Conservation (phyloP, 1,140 invertebrate genomes). For the Bombus ignitus region DNA sequence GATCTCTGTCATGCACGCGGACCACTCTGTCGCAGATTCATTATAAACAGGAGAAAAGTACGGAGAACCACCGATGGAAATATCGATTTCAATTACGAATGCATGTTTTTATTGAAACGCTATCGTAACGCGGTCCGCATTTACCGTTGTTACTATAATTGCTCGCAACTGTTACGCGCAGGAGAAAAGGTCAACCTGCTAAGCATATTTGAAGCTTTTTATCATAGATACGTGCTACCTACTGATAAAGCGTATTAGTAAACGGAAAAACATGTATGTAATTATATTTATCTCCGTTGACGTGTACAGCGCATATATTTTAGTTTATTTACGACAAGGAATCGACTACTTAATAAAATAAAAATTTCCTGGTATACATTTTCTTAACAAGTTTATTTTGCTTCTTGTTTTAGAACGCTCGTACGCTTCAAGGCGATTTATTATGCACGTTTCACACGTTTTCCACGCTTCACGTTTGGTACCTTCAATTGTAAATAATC, state of each 20-base stretch:
- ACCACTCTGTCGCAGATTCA: background rate
- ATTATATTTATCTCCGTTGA: conserved; percentile 11
- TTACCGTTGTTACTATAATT: background rate
- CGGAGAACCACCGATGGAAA: fast-evolving
- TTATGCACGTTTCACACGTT: background rate
- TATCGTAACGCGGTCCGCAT: background rate
- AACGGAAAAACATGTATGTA: conserved; percentile 3
- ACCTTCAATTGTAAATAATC: background rate
- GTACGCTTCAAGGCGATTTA: background rate
- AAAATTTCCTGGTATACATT: background rate
- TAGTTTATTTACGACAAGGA: background rate
- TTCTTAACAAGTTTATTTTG: background rate
- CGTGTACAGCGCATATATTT: background rate
- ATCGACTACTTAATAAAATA: background rate
- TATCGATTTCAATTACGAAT: background rate
- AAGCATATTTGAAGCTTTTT: conserved; percentile 19
- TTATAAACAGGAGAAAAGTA: background rate
- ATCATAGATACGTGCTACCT: conserved; percentile 6
- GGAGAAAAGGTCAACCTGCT: conserved; percentile 14
- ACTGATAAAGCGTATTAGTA: conserved; percentile 13
- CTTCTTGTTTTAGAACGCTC: too few species aligned
- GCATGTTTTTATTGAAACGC: background rate
- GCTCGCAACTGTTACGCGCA: background rate
- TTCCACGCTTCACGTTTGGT: background rate
- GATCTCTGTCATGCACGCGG: background rate